These are phyloP conservation scores for Phragmatobia fuliginosa DNA, from an alignment of 2,888 invertebrate genomes.

Conservation along the genomic window DNA sequence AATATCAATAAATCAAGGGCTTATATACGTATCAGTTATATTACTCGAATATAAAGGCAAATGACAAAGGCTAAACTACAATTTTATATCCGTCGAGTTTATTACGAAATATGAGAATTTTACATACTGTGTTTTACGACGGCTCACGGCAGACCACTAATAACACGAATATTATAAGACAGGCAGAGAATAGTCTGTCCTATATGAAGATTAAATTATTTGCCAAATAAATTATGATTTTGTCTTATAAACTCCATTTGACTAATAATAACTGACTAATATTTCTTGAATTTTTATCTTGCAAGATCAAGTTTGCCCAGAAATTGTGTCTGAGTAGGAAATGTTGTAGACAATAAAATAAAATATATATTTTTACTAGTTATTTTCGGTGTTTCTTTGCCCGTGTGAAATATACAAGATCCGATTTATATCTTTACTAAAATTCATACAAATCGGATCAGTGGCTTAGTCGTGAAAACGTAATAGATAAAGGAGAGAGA, in stretches of 20 bases:
- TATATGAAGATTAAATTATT: neutral
- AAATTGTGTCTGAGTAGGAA: too few species aligned
- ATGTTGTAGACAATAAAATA: too few species aligned
- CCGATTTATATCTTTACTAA: too few species aligned
- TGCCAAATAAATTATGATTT: too few species aligned
- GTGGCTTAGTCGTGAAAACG: too few species aligned
- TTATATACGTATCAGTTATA: slow-evolving; percentile 1
- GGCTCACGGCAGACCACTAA: slow-evolving; percentile 35
- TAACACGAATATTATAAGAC: neutral
- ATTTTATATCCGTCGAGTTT: slow-evolving; percentile 12
- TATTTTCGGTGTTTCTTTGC: too few species aligned
- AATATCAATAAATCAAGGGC: neutral
- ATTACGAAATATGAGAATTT: slow-evolving; percentile 34
- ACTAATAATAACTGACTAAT: neutral
- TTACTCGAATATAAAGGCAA: slow-evolving; percentile 2
- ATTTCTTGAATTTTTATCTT: neutral
- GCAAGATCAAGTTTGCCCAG: neutral
- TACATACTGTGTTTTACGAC: slow-evolving; percentile 38
- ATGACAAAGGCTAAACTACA: slow-evolving; percentile 14
- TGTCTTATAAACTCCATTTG: neutral
- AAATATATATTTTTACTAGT: too few species aligned
- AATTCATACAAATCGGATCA: too few species aligned
- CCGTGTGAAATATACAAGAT: too few species aligned
- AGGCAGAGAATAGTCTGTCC: neutral
- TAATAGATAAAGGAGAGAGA: too few species aligned